Evolutionary conservation across 2,797 vertebrate species (phyloP).

Genomic region (Nyctalus aviator): DNA sequence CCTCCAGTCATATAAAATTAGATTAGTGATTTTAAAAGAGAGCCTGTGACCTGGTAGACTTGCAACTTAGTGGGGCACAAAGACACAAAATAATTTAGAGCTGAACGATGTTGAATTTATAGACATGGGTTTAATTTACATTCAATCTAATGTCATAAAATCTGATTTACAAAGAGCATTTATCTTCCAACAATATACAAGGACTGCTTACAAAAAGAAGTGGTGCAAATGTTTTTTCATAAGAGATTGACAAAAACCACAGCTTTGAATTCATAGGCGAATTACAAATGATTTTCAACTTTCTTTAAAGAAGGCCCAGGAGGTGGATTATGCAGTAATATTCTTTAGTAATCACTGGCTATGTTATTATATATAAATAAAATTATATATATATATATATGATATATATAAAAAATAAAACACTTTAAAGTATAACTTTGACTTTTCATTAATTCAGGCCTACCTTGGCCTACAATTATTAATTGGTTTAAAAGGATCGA

Average conservation of each 20-base stretch:
- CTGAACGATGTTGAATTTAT: neutral
- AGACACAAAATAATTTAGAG: conserved; percentile 39
- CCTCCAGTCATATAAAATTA: neutral
- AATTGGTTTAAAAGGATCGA: neutral
- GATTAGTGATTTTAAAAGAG: conserved; percentile 22
- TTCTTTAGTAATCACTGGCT: neutral
- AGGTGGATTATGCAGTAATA: conserved; percentile 25
- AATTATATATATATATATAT: neutral
- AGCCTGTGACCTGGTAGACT: neutral
- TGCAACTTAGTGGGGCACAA: neutral
- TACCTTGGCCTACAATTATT: neutral
- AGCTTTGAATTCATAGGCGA: conserved; percentile 5
- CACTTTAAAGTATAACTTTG: neutral
- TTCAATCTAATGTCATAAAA: conserved; percentile 52
- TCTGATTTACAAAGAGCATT: conserved; percentile 30
- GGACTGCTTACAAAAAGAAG: neutral
- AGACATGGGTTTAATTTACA: conserved; percentile 3
- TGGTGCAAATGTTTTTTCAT: conserved; percentile 39
- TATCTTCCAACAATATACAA: conserved; percentile 13
- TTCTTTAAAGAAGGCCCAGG: conserved; percentile 16
- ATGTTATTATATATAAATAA: neutral
- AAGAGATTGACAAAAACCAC: conserved; percentile 37
- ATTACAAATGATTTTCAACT: conserved; percentile 54
- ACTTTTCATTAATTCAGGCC: conserved; percentile 23
- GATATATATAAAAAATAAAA: neutral